These are phyloP conservation scores for Crematogaster levior DNA, from an alignment of 2,888 invertebrate species.

Conservation along the genomic window DNA sequence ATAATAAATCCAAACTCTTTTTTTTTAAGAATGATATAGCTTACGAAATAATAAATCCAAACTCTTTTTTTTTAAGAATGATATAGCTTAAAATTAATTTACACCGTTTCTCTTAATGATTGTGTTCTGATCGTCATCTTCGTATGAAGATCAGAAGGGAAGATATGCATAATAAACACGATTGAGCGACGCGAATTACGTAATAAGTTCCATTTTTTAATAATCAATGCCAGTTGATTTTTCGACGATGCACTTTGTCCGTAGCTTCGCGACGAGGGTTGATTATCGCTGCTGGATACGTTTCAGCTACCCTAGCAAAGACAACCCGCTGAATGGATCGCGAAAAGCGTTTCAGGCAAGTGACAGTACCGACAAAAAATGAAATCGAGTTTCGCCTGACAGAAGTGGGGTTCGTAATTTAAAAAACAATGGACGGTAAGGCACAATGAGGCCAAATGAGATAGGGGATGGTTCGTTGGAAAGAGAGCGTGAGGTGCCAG, in stretches of 20 bases:
- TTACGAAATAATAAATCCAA: too few species aligned
- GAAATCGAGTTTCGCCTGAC: conserved; percentile 82
- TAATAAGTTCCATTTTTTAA: conserved; percentile 5
- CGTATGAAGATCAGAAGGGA: not conserved
- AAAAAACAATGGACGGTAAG: conserved; percentile 84
- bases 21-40: too few species aligned
- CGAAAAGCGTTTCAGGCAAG: conserved; percentile 81
- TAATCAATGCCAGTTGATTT: conserved; percentile 53
- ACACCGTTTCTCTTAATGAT: not conserved
- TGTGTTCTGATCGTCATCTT: not conserved
- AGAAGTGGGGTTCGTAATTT: conserved; percentile 84
- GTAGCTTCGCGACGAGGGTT: conserved; percentile 44
- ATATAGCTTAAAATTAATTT: not conserved
- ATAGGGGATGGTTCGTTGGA: conserved; percentile 82
- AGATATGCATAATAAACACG: not conserved
- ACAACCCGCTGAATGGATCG: conserved; percentile 66
- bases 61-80: not conserved
- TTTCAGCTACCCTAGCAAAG: conserved; percentile 65
- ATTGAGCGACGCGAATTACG: not conserved
- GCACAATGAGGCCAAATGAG: conserved; percentile 85
- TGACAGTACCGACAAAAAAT: conserved; percentile 82
- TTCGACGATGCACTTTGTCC: conserved; percentile 50
- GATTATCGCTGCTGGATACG: conserved; percentile 67
- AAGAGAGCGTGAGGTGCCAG: conserved; percentile 75
- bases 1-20: too few species aligned